These are phyloP conservation scores for Momotus momota DNA, from an alignment of 2,797 vertebrate species.

Conservation along the genomic window DNA sequence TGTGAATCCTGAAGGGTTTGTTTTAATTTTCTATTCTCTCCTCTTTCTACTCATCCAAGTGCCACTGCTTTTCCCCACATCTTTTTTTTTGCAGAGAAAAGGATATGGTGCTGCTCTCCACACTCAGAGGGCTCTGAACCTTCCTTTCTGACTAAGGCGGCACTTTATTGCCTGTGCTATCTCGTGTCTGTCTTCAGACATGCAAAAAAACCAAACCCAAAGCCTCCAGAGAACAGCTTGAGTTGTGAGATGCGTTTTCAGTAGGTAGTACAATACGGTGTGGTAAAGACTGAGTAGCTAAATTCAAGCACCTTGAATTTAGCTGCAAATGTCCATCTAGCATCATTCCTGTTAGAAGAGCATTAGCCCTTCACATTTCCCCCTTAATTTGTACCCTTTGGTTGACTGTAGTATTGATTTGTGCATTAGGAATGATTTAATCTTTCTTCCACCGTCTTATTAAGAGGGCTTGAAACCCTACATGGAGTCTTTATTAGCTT, in stretches of 20 bases:
- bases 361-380: constrained; percentile 31
- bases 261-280: background rate
- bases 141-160: background rate
- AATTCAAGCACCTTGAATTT: background rate
- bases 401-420: constrained; percentile 50
- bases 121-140: background rate
- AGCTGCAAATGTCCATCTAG: background rate
- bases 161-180: background rate
- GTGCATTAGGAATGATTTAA: constrained; percentile 50
- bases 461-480: constrained; percentile 32
- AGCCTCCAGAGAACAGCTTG: background rate
- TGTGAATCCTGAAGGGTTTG: background rate
- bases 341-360: background rate
- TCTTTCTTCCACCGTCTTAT: constrained; percentile 10
- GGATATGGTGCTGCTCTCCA: rapidly evolving
- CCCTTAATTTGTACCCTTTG: constrained; percentile 48
- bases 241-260: background rate
- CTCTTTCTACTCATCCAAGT: background rate
- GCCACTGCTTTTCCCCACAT: background rate
- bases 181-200: background rate
- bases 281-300: background rate
- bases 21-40: background rate
- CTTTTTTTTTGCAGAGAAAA: background rate
- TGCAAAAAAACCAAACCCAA: background rate
- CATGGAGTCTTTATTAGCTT: constrained; percentile 61